Conservation (phyloP, 30 jellyfish, hydroid and myxozoan species). For the Euphysa ruthae region DNA sequence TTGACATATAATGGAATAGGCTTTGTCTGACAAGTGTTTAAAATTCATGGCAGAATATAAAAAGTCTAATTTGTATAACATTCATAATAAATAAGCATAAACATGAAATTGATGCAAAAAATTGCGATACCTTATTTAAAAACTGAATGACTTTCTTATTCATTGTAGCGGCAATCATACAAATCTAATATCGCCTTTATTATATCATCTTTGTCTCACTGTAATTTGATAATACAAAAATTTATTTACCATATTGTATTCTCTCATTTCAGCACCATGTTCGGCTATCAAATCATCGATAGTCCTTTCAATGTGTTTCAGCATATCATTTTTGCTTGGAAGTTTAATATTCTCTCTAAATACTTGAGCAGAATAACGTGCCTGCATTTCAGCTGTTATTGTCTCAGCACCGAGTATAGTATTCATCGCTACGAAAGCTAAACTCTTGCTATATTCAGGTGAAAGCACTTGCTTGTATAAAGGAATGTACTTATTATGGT, state of each 20-base stretch:
- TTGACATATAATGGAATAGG: too few species aligned
- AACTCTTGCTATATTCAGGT: conserved; percentile 23
- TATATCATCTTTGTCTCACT: neutral
- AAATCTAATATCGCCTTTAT: too few species aligned
- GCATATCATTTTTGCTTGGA: conserved; percentile 54
- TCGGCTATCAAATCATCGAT: neutral
- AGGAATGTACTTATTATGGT: conserved; percentile 45
- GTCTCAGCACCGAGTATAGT: conserved; percentile 43
- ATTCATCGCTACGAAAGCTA: conserved; percentile 59
- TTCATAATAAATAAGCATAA: too few species aligned
- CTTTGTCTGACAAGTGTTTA: too few species aligned
- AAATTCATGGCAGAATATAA: too few species aligned
- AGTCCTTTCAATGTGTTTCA: neutral
- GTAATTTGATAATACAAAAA: neutral
- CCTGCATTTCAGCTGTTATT: conserved; percentile 69
- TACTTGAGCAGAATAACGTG: conserved; percentile 67
- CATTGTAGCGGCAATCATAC: too few species aligned
- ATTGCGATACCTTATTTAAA: too few species aligned
- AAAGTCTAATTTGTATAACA: too few species aligned
- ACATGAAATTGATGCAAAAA: too few species aligned
- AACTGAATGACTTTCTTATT: too few species aligned
- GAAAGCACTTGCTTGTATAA: conserved; percentile 53
- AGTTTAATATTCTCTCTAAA: conserved; percentile 39
- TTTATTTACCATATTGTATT: neutral
- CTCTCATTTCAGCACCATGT: neutral